Evolutionary conservation across 2,888 invertebrate species (phyloP).

Genomic region (Brenthis ino): DNA sequence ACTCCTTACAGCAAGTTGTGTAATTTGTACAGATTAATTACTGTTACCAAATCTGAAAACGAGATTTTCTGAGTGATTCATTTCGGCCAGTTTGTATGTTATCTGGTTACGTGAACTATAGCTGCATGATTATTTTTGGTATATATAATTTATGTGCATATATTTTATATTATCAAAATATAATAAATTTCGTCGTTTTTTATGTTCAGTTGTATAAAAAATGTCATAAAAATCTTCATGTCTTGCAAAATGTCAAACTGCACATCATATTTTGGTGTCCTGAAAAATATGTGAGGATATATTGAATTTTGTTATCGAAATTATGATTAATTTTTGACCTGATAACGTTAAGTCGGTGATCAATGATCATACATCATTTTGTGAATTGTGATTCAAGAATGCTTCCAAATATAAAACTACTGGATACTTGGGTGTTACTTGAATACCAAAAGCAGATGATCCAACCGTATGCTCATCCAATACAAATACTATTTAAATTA

Average conservation of each 20-base stretch:
- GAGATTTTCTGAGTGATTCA: constrained; percentile 11
- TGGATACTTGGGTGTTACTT: constrained; percentile 26
- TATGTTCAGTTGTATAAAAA: no score
- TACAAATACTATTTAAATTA: constrained; percentile 49
- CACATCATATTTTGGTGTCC: no score
- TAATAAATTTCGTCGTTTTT: background rate
- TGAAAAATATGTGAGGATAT: no score
- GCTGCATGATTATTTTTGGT: constrained; percentile 7
- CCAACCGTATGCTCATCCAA: constrained; percentile 44
- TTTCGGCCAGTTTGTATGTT: background rate
- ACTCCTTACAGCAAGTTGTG: background rate
- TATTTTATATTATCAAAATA: background rate
- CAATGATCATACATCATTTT: constrained; percentile 4
- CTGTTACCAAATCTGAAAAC: constrained; percentile 17
- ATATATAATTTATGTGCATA: constrained; percentile 2
- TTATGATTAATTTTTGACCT: background rate
- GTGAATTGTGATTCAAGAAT: constrained; percentile 24
- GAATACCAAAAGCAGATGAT: constrained; percentile 49
- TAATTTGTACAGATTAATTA: constrained; percentile 15
- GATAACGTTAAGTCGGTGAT: constrained; percentile 4
- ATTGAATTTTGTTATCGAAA: no score
- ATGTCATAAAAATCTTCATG: no score
- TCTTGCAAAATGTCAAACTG: no score
- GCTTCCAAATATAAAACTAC: constrained; percentile 29
- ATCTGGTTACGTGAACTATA: constrained; percentile 7